Conservation (phyloP, 2,113 vertebrate genomes). For the Orthonyx spaldingii region DNA sequence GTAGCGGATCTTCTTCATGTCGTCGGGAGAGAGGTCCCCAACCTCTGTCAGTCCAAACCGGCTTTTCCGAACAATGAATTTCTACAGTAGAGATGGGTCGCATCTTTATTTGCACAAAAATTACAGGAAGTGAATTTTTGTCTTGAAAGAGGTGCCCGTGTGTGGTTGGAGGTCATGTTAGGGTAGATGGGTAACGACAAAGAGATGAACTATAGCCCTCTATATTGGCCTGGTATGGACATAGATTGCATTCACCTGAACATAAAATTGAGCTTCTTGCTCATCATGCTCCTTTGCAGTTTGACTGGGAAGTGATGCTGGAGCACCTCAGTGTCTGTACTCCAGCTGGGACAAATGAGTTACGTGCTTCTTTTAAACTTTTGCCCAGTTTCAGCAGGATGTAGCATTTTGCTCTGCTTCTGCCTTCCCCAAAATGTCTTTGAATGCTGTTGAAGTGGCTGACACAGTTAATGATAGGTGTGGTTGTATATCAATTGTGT, state of each 20-base stretch:
- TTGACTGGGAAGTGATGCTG: background rate
- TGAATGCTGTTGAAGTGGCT: background rate
- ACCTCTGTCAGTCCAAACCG: constrained; percentile 80
- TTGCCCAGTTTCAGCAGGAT: background rate
- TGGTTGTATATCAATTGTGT: background rate
- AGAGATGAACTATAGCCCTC: background rate
- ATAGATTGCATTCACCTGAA: background rate
- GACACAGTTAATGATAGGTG: background rate
- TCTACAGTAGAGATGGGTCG: constrained; percentile 58
- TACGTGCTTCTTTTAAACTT: background rate
- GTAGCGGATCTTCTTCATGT: constrained; percentile 87
- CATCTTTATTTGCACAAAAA: background rate
- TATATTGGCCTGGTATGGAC: background rate
- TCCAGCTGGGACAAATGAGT: background rate
- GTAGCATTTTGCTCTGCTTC: background rate
- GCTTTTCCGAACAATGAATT: constrained; percentile 76
- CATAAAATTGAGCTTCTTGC: background rate
- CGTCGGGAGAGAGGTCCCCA: constrained; percentile 82
- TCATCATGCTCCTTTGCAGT: background rate
- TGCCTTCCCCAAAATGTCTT: background rate
- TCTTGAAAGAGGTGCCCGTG: fast-evolving
- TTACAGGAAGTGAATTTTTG: background rate
- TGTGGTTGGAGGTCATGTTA: background rate
- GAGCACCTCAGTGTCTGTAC: background rate
- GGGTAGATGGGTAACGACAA: background rate